Conservation (phyloP, 2,113 vertebrate genomes). For the Anhinga anhinga region DNA sequence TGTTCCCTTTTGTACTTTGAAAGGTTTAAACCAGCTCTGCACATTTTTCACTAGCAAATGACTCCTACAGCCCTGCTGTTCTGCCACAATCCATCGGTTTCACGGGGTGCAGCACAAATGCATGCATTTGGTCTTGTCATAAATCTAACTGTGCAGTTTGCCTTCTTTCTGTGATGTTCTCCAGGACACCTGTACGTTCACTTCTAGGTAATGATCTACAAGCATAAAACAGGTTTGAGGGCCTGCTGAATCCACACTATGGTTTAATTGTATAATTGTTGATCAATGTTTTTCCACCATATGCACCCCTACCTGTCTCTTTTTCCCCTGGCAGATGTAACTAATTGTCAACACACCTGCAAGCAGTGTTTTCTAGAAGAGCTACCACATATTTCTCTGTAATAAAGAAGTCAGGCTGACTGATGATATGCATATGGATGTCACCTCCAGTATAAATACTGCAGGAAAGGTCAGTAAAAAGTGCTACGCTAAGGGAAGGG, state of each 20-base stretch:
- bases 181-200: background rate
- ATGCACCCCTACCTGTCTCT: background rate
- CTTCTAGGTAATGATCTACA: background rate
- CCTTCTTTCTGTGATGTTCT: background rate
- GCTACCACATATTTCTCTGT: background rate
- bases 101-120: background rate
- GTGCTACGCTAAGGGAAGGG: background rate
- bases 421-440: background rate
- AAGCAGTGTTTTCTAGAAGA: background rate
- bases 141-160: background rate
- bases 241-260: background rate
- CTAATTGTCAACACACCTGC: background rate
- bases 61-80: slow-evolving; percentile 13
- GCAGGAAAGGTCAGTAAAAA: background rate
- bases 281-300: background rate
- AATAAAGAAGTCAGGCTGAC: background rate
- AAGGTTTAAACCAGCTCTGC: slow-evolving; percentile 33
- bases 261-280: background rate
- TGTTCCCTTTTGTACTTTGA: slow-evolving; percentile 14
- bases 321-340: background rate
- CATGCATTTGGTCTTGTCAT: slow-evolving; percentile 25
- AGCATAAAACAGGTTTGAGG: background rate
- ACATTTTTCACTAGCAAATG: slow-evolving; percentile 25
- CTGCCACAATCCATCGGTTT: background rate
- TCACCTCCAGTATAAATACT: background rate